Conservation (phyloP, 1,140 invertebrate species). For the Oncopodura yosiiana region DNA sequence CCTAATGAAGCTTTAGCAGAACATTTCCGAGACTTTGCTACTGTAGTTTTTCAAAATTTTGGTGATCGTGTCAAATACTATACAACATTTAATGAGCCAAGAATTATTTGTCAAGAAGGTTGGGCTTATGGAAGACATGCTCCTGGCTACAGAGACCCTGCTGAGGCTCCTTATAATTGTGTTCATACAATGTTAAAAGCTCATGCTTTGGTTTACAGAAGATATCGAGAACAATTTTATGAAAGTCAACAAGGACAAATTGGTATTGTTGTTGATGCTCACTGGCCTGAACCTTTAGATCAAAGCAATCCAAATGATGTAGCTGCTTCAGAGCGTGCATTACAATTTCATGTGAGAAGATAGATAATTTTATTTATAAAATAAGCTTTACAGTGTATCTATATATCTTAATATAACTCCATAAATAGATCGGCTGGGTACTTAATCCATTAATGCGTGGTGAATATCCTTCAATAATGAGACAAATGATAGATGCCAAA, state of each 20-base stretch:
- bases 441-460: constrained; percentile 24
- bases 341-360: constrained; percentile 19
- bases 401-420: neutral
- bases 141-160: neutral
- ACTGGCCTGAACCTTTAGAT: constrained; percentile 19
- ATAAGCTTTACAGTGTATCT: neutral
- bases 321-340: constrained; percentile 12
- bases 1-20: constrained; percentile 19
- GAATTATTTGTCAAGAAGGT: constrained; percentile 5
- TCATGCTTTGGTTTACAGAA: constrained; percentile 18
- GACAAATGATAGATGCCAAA: constrained; percentile 20
- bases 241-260: constrained; percentile 12
- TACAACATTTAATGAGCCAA: constrained; percentile 35
- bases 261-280: constrained; percentile 21
- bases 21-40: constrained; percentile 31
- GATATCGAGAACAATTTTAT: constrained; percentile 24
- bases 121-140: constrained; percentile 8
- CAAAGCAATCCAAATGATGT: neutral
- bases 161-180: constrained; percentile 13
- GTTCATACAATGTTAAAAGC: constrained; percentile 24
- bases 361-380: neutral
- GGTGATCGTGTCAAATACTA: constrained; percentile 35
- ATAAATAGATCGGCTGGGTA: constrained; percentile 20
- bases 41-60: constrained; percentile 24
- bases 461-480: constrained; percentile 39